These are phyloP conservation scores for Albula goreensis DNA, from an alignment of 2,113 vertebrate genomes.

Conservation along the genomic window DNA sequence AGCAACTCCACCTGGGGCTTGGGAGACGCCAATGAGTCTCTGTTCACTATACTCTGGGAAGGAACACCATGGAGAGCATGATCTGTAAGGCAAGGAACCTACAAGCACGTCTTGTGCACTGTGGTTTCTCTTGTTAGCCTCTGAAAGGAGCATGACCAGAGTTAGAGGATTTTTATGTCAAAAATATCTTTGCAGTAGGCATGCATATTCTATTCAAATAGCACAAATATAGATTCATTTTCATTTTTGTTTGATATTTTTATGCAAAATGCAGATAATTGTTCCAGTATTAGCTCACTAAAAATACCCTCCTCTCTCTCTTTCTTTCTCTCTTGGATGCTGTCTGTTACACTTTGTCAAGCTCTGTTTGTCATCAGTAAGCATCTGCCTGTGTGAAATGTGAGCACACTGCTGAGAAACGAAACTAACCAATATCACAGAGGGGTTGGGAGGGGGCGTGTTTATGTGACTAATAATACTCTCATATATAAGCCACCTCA, in stretches of 20 bases:
- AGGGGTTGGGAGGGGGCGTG: conserved; percentile 19
- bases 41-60: no score
- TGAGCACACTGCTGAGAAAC: conserved; percentile 55
- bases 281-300: conserved; percentile 19
- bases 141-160: background rate
- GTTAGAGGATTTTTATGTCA: background rate
- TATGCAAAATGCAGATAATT: background rate
- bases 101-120: no score
- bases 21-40: no score
- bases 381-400: conserved; percentile 56
- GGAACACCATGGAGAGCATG: no score
- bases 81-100: no score
- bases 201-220: no score
- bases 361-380: conserved; percentile 44
- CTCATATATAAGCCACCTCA: conserved; percentile 36
- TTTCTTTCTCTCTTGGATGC: conserved; percentile 30
- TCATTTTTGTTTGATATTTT: background rate
- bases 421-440: conserved; percentile 51
- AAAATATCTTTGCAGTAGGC: background rate
- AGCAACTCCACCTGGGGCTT: background rate
- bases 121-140: background rate
- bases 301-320: conserved; percentile 31
- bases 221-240: no score
- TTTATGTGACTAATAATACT: conserved; percentile 53
- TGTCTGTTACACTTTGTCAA: conserved; percentile 42